Evolutionary conservation across 2,888 invertebrate species (phyloP), one percentile per base, ranked within the genome.

Genomic region (Scelioninae gen. 1): DNA sequence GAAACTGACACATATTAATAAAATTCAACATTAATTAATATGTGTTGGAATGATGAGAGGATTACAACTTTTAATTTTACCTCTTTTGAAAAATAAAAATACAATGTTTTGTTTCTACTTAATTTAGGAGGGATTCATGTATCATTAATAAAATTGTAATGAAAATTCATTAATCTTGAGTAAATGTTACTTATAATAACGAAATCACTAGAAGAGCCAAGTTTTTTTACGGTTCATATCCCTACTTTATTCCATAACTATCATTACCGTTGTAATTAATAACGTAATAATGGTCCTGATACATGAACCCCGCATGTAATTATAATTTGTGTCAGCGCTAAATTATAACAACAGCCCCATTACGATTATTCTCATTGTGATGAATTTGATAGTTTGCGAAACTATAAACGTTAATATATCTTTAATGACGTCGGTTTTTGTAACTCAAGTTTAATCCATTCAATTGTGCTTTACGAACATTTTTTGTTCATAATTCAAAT

Each of bases 271-370:
- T 49, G 55, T 32, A 55, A 69, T 58, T 45, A 69, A 56, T 69
- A 53, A 29, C 23, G 47, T n/a, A n/a, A 15, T 69, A 56, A 56
- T 58, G 56, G 69, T 16, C 66, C 16, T 56, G 53, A 43, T 56
- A 56, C 55, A 31, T 45, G 55, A 55, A 43, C 45, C 53, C 32
- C 32, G 69, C 16, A 8, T 47, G 53, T 69, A 69, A 69, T 56
- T 56, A 47, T 69, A 56, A 69, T 69, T 69, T 47, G 69, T 29
- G 69, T 56, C 69, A 56, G 56, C 69, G 38, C 47, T 69, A 69
- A 69, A 56, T 69, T 56, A 45, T 34, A 69, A 58, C 69, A 69
- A 66, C 53, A 16, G 38, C 10, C 45, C 40, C 55, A n/a, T 43
- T 43, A 53, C 53, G 43, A 55, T 68, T 68, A 55, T 68, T 55